Base-by-base conservation (phyloP, 2,888 invertebrate genomes). In the Laothoe populi region DNA sequence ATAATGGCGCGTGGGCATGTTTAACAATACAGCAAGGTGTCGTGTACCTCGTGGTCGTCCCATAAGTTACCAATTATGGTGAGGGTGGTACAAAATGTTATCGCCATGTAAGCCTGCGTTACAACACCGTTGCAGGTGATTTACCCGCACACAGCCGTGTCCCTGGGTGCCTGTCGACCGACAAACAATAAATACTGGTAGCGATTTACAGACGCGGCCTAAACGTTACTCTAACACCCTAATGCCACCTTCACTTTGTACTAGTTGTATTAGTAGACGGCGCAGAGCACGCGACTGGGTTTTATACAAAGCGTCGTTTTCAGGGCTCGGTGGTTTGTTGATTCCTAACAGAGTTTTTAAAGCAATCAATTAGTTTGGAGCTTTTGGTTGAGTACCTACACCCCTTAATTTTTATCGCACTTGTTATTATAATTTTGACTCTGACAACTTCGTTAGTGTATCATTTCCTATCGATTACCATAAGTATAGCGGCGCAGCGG, bases 111-210 rank as follows among this genome's bases (percentile, higher is more conserved):
- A 60, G n/a, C 64, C 60, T 31, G 53, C 53, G 42, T 19, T 26
- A 46, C 62, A 62, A 26, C 31, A 38, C 53, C 59, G 48, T 23
- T 38, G 49, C 62, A 40, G 38, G 69, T 68, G 70, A 70, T 71
- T 66, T 68, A 68, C 42, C 42, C 42, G 42, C 42, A 16, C 42
- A 16, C 42, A 16, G 67, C 53, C 66, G 53, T 70, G 71, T 73
- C 70, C 65, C 66, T 59, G 44, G 23, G 70, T 72, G 70, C 65
- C 64, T 16, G 42, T 42, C 42, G 42, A 4, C 13, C 57, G 35
- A 31, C 57, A 71, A 69, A 74, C 80, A 75, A 85, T 84, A 84
- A 84, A 84, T 83, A 83, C 78, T 76, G 77, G 85, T 79, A 81
- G 83, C 70, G 74, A 75, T 77, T 78, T 79, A 79, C 75, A 74